A percentile compares a stretch with the other conserved stretches of the same genome.
Evolutionary conservation across 1,140 invertebrate species (phyloP).

Genomic region (Ostrea denselamellosa): DNA sequence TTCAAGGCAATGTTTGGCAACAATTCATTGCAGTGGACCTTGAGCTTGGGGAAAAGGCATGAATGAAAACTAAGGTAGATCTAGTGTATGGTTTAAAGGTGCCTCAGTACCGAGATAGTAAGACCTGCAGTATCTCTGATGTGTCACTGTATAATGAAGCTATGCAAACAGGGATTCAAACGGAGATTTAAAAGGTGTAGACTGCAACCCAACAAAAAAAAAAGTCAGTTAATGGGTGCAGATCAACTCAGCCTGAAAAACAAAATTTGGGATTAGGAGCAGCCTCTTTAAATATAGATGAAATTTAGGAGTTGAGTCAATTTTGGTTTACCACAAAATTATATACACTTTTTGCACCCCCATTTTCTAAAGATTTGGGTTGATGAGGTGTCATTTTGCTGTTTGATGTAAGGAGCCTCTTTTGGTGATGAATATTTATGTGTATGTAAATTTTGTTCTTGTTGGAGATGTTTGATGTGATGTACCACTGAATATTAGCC

Average conservation of each 20-base stretch:
- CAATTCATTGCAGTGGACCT: constrained; percentile 20
- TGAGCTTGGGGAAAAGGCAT: neutral
- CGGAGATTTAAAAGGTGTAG: neutral
- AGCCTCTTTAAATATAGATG: constrained; percentile 10
- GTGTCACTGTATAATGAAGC: neutral
- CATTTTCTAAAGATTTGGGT: neutral
- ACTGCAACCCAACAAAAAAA: neutral
- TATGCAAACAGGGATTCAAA: neutral
- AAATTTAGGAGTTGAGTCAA: constrained; percentile 17
- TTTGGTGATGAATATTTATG: constrained; percentile 15
- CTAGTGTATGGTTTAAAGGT: neutral
- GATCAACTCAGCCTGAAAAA: constrained; percentile 1
- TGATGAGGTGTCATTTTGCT: neutral
- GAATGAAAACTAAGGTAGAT: constrained; percentile 20
- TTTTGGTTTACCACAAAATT: constrained; percentile 35
- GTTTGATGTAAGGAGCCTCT: neutral
- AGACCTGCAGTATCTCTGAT: neutral
- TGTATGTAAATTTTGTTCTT: constrained; percentile 8
- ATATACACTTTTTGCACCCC: constrained; percentile 25
- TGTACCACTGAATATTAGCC: neutral
- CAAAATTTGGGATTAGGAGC: constrained; percentile 11
- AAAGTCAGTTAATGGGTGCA: constrained; percentile 11
- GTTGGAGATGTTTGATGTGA: neutral
- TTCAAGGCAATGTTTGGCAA: constrained; percentile 19
- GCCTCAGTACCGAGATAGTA: neutral